Evolutionary conservation across 2,113 vertebrate species (phyloP), one percentile per base, ranked within the genome.

Genomic region (Oryzias woworae): DNA sequence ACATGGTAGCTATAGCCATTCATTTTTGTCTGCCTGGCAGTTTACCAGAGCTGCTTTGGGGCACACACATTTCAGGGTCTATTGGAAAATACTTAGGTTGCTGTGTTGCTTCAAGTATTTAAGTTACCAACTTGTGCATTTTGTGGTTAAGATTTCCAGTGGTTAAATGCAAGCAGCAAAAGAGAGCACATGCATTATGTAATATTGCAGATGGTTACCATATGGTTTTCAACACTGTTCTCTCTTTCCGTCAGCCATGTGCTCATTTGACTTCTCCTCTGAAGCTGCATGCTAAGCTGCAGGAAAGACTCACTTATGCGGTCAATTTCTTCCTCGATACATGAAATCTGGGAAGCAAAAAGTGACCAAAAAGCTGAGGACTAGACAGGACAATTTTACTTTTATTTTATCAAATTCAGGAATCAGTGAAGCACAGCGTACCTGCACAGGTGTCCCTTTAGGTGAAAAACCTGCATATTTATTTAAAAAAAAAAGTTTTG

Each of bases 291-390:
- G 23, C 86, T 91, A 20, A 93, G 71, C 66, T 90, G 83, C 70
- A 91, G 71, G 75, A 92, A 93, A 12, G 79, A 86, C 46, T 93
- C 88, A 44, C 91, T 90, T 71, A 93, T 73, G 44, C 55, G 54
- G 73, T 92, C 90, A 59, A 92, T 74, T 67, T 87, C 87, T 62
- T 89, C 84, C 50, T 94, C 91, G 26, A 91, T 23, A 64, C 84
- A 81, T 46, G 70, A 68, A 50, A 78, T 70, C 91, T 92, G 73
- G 28, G 73, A 58, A 0, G 58, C 14, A 77, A 55, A 46, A 62
- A 50, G 58, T 20, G 28, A 17, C 45, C 14, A 55, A 62, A 41
- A 20, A 28, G 1, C 4, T 20, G 15, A 44, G 17, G 23, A 41
- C 42, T 16, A 2, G 1, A 10, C 14, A 55, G 24, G 17, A 54